These are phyloP conservation scores for Plagodis dolabraria DNA, from an alignment of 2,888 invertebrate genomes.

Conservation along the genomic window DNA sequence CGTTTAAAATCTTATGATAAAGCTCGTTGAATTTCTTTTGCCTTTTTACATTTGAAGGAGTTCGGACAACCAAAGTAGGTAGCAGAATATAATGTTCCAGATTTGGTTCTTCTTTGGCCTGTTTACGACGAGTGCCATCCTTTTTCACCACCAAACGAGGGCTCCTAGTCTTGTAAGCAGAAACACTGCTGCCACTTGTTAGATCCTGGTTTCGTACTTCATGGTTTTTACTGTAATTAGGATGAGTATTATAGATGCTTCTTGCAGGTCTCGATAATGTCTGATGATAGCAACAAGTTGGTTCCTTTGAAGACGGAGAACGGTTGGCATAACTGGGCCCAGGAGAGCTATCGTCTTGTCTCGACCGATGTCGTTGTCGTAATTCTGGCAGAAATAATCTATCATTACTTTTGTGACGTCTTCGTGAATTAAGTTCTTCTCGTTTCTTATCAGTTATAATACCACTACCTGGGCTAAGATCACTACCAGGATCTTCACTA, in stretches of 20 bases:
- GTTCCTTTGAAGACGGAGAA: constrained; percentile 51
- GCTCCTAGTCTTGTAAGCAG: constrained; percentile 49
- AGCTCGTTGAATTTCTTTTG: constrained; percentile 78
- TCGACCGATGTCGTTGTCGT: constrained; percentile 45
- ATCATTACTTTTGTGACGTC: constrained; percentile 60
- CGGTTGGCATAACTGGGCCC: constrained; percentile 66
- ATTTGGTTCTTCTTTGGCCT: constrained; percentile 61
- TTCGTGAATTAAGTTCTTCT: constrained; percentile 49
- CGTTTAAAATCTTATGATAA: constrained; percentile 72
- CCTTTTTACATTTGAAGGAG: constrained; percentile 74
- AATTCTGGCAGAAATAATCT: constrained; percentile 49
- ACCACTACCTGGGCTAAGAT: constrained; percentile 57
- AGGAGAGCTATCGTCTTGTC: constrained; percentile 60
- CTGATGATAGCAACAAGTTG: constrained; percentile 70
- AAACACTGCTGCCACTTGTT: constrained; percentile 59
- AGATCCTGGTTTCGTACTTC: constrained; percentile 38
- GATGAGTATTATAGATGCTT: constrained; percentile 25
- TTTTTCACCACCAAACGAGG: constrained; percentile 70
- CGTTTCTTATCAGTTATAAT: constrained; percentile 50
- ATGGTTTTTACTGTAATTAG: constrained; percentile 27
- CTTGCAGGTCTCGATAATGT: constrained; percentile 49
- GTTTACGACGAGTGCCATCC: constrained; percentile 59
- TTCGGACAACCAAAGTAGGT: constrained; percentile 73
- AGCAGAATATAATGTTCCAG: constrained; percentile 73
- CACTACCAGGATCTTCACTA: constrained; percentile 57